Evolutionary conservation across 2,113 vertebrate species (phyloP).

Genomic region (Misgurnus mizolepis): DNA sequence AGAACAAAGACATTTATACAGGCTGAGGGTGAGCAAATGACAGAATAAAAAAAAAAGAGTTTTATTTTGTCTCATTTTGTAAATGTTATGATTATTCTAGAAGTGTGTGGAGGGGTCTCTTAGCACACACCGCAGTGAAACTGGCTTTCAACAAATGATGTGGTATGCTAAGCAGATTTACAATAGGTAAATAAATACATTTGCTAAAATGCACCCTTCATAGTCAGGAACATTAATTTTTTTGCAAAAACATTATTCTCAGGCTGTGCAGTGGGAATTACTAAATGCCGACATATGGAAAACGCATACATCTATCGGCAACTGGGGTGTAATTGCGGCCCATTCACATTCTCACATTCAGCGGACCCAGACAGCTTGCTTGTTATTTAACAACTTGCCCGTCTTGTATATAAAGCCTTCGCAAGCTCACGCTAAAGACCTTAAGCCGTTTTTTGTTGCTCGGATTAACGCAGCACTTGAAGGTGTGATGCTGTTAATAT

Average conservation of each 20-base stretch:
- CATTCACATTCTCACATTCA: slow-evolving; percentile 30
- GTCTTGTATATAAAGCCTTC: slow-evolving; percentile 4
- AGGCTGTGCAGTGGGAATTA: slow-evolving; percentile 13
- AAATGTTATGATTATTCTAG: slow-evolving; percentile 26
- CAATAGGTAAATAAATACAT: slow-evolving; percentile 32
- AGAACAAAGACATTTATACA: too few relatives aligned
- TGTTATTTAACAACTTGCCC: slow-evolving; percentile 52
- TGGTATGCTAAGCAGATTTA: slow-evolving; percentile 31
- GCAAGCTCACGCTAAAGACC: neutral
- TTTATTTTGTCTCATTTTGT: slow-evolving; percentile 1
- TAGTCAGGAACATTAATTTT: slow-evolving; percentile 17
- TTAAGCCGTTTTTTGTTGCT: slow-evolving; percentile 3
- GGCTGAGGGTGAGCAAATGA: too few relatives aligned
- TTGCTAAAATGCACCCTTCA: neutral
- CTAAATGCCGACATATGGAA: slow-evolving; percentile 30
- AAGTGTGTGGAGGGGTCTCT: slow-evolving; percentile 26
- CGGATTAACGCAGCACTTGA: slow-evolving; percentile 24
- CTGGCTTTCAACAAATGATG: slow-evolving; percentile 38
- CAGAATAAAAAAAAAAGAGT: neutral
- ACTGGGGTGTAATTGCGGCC: slow-evolving; percentile 45
- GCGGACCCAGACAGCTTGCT: neutral
- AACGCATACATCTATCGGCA: slow-evolving; percentile 24
- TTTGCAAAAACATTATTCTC: slow-evolving; percentile 11
- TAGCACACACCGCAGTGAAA: neutral
- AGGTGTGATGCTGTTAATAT: slow-evolving; percentile 54